Conservation (phyloP, 2,888 invertebrate species). For the Carpatolechia fugitivella region DNA sequence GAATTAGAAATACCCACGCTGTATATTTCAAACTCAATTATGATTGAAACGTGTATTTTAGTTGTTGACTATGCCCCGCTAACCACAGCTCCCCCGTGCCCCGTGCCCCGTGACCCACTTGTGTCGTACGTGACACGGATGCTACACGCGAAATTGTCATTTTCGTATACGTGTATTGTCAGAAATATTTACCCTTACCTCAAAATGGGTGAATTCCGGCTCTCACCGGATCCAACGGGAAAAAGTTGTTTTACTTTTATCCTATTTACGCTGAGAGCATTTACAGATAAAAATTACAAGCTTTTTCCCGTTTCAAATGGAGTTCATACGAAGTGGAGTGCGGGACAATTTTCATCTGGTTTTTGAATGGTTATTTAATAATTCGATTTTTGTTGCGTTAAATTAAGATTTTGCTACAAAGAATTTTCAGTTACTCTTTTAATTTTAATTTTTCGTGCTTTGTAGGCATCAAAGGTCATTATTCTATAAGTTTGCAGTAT, state of each 20-base stretch:
- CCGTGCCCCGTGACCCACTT: constrained; percentile 61
- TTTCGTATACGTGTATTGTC: constrained; percentile 28
- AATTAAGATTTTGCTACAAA: too few species aligned
- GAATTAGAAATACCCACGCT: too few species aligned
- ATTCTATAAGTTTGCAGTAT: too few species aligned
- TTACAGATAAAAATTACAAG: constrained; percentile 2
- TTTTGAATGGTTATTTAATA: too few species aligned
- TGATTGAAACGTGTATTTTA: background rate
- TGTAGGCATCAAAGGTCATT: too few species aligned
- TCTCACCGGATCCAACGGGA: background rate
- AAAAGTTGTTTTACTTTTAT: constrained; percentile 6
- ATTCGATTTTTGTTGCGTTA: too few species aligned
- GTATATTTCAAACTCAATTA: too few species aligned
- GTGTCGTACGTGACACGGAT: constrained; percentile 26
- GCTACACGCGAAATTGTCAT: constrained; percentile 39
- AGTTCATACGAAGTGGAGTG: background rate
- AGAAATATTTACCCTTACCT: constrained; percentile 6
- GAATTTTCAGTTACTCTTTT: too few species aligned
- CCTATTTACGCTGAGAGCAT: constrained; percentile 5
- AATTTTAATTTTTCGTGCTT: too few species aligned
- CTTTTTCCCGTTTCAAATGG: background rate
- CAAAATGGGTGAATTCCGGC: constrained; percentile 5
- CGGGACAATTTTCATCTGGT: background rate
- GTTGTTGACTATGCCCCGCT: background rate
- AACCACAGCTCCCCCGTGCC: constrained; percentile 20